Evolutionary conservation across 2,113 vertebrate genomes (phyloP).

Genomic region (Centrocercus urophasianus): DNA sequence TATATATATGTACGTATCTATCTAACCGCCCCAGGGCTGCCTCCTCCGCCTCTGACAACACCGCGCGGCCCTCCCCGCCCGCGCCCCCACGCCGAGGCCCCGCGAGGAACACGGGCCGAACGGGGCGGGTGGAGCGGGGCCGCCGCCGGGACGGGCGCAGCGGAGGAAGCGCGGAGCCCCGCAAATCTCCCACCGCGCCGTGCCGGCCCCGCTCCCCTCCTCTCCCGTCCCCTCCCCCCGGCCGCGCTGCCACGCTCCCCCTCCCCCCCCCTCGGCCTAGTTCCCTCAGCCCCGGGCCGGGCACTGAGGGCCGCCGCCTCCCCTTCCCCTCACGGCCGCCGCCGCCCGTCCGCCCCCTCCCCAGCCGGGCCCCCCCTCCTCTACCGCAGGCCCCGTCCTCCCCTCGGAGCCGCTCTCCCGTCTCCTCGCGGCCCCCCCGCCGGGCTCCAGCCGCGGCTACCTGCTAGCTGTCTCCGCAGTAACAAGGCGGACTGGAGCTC

Average conservation of each 20-base stretch:
- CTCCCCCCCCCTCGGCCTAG: constrained; percentile 35
- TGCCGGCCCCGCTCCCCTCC: too few species aligned
- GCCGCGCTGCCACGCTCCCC: neutral
- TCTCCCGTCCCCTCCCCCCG: too few species aligned
- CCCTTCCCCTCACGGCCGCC: neutral
- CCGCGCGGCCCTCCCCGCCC: too few species aligned
- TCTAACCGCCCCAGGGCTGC: neutral
- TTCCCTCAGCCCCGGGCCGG: constrained; percentile 26
- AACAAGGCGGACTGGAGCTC: constrained; percentile 96
- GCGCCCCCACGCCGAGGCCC: too few species aligned
- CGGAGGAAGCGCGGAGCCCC: neutral
- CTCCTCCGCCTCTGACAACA: neutral
- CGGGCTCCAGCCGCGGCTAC: constrained; percentile 72
- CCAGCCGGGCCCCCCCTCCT: neutral
- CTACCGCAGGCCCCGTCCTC: neutral
- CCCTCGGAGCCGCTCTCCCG: constrained; percentile 3
- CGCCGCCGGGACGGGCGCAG: neutral
- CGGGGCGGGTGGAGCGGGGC: too few species aligned
- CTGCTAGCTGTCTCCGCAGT: constrained; percentile 96
- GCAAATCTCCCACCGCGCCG: too few species aligned
- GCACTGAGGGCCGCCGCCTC: neutral
- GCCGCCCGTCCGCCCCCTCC: neutral
- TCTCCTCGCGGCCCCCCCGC: neutral
- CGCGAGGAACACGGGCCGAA: neutral
- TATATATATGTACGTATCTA: too few species aligned